These are phyloP conservation scores for Tillus elongatus DNA, from an alignment of 2,888 invertebrate genomes.

Conservation along the genomic window DNA sequence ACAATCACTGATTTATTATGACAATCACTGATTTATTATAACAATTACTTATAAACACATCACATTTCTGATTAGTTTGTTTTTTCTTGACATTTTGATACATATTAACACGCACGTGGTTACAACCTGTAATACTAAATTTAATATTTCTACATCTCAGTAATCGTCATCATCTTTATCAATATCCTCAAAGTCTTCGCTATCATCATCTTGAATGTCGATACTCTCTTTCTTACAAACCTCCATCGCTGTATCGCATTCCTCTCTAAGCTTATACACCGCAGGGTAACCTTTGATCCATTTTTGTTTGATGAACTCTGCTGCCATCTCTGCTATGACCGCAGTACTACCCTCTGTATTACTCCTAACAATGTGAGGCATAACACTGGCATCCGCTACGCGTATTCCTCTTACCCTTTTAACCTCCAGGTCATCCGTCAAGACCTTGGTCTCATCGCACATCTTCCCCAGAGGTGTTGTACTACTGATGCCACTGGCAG, in stretches of 20 bases:
- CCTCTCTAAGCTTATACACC: neutral
- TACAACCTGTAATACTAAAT: too few relatives aligned
- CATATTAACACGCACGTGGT: too few relatives aligned
- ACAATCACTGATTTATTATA: too few relatives aligned
- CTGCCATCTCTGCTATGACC: constrained; percentile 47
- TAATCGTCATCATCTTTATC: too few relatives aligned
- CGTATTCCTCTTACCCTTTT: constrained; percentile 38
- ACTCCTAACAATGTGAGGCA: constrained; percentile 32
- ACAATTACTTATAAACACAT: too few relatives aligned
- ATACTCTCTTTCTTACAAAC: too few relatives aligned
- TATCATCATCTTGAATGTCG: neutral
- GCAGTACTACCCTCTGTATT: constrained; percentile 45
- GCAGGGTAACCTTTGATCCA: constrained; percentile 11
- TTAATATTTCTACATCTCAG: too few relatives aligned
- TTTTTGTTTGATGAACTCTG: constrained; percentile 34
- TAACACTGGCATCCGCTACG: constrained; percentile 40
- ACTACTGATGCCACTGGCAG: constrained; percentile 14
- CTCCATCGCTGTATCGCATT: neutral
- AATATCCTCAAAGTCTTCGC: neutral
- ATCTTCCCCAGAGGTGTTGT: constrained; percentile 35
- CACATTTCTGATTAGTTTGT: too few relatives aligned
- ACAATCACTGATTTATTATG: too few relatives aligned
- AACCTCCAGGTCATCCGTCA: constrained; percentile 36
- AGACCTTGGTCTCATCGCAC: constrained; percentile 33
- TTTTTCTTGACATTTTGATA: too few relatives aligned